Evolutionary conservation across 2,113 vertebrate species (phyloP), one percentile per base, ranked within the genome.

Genomic region (Caranx melampygus): DNA sequence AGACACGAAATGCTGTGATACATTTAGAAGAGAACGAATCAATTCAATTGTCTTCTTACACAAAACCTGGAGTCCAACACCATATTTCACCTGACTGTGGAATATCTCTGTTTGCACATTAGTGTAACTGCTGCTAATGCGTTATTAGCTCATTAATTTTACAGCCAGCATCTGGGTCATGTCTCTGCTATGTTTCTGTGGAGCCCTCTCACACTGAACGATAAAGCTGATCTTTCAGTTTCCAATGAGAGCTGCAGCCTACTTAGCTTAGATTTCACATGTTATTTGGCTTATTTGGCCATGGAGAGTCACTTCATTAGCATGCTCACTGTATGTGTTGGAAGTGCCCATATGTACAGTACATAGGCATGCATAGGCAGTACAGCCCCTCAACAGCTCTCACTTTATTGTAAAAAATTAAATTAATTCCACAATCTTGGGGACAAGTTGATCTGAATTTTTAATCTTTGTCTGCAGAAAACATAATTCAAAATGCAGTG

Each of bases 111-210:
- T 87, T 83, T 82, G 78, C 83, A 89, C 87, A 91, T 91, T 91
- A 83, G 76, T 87, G 78, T 86, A 78, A 80, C 86, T 79, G 79
- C 74, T 81, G 85, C 65, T 86, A 82, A 73, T 84, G 86, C 88
- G 88, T 93, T 93, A 91, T 92, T 91, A 93, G 86, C 73, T 76
- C 75, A 90, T 88, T 93, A 88, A 93, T 92, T 94, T 91, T 84
- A 91, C 82, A 87, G 68, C 82, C 92, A 87, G 91, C 92, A 93
- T 94, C 92, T 94, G 86, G 90, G 91, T 94, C 91, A 91, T 45
- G 82, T 88, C 76, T 78, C 52, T 64, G 64, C 78, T 85, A 73
- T 67, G 81, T 81, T 91, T 90, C 84, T 87, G 64, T 85, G 75
- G 71, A 87, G 82, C 86, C 74, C 63, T 83, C 92, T 84, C 66